Base-by-base conservation (phyloP, 2,888 invertebrate species). In the Aspidiotus destructor region DNA sequence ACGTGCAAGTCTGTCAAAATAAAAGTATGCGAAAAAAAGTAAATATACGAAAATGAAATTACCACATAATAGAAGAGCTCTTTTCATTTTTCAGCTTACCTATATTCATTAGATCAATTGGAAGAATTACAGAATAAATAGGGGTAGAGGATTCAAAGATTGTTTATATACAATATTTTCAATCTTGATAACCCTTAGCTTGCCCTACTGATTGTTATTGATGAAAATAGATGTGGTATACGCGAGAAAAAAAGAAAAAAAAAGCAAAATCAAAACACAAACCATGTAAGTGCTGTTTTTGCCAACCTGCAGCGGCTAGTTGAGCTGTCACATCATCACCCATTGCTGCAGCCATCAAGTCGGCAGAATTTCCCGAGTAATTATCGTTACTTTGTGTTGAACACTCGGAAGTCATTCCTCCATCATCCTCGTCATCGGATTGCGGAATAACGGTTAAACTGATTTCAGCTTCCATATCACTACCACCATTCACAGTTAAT, bases 321-420 rank as follows among this genome's bases (percentile, higher is more conserved):
- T 96, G 96, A 77, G 95, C 92, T 73, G 95, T 94, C 74, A 97
- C 92, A 76, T 96, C 95, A 78, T 96, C 95, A 73, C 88, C 87
- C 85, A 91, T 88, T 63, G 89, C 87, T 69, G 85, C 86, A 73
- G 88, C 85, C 79, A 93, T 86, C 71, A 94, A 83, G 76, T 95
- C 95, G 2, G 84, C 82, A 67, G 87, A 85, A 76, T 92, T 93
- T 74, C 87, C 89, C 15, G 57, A 60, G 74, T 88, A 86, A 41
- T 61, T 41, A 54, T 83, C 82, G n/a, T 74, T 73, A 70, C 74
- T 75, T 40, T 75, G 75, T 28, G 73, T 74, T 2, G 71, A 71
- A 58, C 69, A 62, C 60, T 74, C 74, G 6, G 73, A 73, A 0
- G 76, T 73, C 55, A 89, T 89, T 63, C 85, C 87, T 60, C 85